Conservation (phyloP, 2,888 invertebrate species). For the Temnothorax unifasciatus region DNA sequence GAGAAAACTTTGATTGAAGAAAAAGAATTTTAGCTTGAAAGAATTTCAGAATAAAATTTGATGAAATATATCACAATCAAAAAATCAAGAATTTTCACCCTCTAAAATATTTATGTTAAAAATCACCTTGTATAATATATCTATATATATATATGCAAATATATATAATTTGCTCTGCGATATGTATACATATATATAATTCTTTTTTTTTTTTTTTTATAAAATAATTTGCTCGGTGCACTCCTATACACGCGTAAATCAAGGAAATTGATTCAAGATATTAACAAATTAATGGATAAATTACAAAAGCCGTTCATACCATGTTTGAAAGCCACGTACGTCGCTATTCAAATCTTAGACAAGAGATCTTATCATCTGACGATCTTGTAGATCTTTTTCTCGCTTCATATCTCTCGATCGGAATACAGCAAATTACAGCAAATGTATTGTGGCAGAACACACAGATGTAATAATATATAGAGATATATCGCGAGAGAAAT, state of each 20-base stretch:
- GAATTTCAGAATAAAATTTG: background rate
- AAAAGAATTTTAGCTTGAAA: background rate
- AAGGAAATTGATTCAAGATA: background rate
- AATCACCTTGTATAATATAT: constrained; percentile 63
- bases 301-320: background rate
- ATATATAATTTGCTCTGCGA: constrained; percentile 17
- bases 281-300: background rate
- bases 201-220: background rate
- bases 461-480: background rate
- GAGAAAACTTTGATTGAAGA: background rate
- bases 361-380: background rate
- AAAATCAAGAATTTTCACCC: background rate
- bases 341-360: background rate
- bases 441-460: background rate
- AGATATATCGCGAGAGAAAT: background rate
- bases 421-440: background rate
- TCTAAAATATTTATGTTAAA: background rate
- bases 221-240: background rate
- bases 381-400: background rate
- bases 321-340: background rate
- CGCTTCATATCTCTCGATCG: background rate
- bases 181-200: background rate
- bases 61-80: background rate
- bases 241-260: background rate
- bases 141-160: background rate